Base-by-base conservation (phyloP, 2,113 vertebrate species). In the Cardinalis cardinalis region DNA sequence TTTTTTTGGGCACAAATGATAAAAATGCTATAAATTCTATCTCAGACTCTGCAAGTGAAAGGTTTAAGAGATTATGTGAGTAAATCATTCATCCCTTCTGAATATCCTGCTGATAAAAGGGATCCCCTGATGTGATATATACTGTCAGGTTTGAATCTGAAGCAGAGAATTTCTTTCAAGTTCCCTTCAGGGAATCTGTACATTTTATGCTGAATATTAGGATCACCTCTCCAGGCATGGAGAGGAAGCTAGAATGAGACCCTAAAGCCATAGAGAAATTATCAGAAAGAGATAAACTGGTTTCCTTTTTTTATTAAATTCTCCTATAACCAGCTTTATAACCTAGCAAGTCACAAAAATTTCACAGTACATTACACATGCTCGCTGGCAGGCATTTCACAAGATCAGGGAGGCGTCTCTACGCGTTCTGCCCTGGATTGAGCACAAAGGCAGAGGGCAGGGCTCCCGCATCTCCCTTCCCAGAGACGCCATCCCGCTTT, bases 261-360 rank as follows among this genome's bases (percentile, higher is more conserved):
- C 76, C 92, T 95, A 90, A 94, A 80, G 80, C 92, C 81, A 89
- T 26, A 89, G 64, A 94, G 92, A 88, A 90, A 95, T 96, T 95
- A 95, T 92, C 73, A 87, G 78, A 90, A 94, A 92, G 88, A 95
- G 92, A 94, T 94, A 95, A 96, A 96, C 93, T 89, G 66, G 80
- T 97, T 97, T 90, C 86, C 87, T 96, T 95, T 95, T 95, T 95
- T 93, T 95, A 91, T 96, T 96, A 94, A 92, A 84, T 96, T 96
- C 90, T 86, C 74, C 69, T 89, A 44, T 96, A 96, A 91, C 63
- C 59, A 96, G 80, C 65, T 96, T 96, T 97, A 96, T 95, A 90
- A 91, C 87, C 81, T 91, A 85, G 80, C 94, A 95, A 96, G 79
- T 77, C 80, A 85, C 85, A 94, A 89, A 77, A 78, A 78, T 87